Evolutionary conservation across 1,140 invertebrate genomes (phyloP), one percentile per base, ranked within the genome.

Genomic region (Euura saliciscinereae): DNA sequence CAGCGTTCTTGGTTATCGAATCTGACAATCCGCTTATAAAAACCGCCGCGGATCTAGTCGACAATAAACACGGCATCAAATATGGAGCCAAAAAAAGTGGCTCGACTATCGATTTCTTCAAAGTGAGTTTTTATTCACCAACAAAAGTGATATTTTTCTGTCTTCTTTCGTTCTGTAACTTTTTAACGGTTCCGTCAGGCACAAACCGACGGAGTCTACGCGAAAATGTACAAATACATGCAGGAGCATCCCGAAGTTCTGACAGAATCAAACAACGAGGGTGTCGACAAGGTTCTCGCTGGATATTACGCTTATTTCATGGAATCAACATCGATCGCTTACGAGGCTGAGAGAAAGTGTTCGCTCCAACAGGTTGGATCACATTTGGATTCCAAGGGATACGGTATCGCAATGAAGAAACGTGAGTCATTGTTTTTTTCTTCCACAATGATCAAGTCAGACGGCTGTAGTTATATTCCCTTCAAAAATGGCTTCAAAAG

Each of bases 1-100:
- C 98, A 71, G 97, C 98, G 68, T 98, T 99, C 85, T 88, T 99
- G 13, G 98, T 97, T 1, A 93, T 97, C n/a, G 96, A 97, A 85
- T 92, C 93, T 1, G 89, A 94, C 75, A 90, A 92, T 43, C 91
- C 92, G 11, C 91, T 94, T 1, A 98, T 99, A 70, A 91, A 94
- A 80, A 91, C 91, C 78, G 93, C 95, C 0, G 91, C 96, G 76
- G 96, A 98, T 77, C 88, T 99, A n/a, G 94, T 94, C 2, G 13
- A 59, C 0, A 79, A 80, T 74, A 94, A 93, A 85, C 91, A 88
- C 45, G 88, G 84, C 6, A 96, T 99, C 71, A 91, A 93, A 72
- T 99, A 98, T 85, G 97, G 97, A 10, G 93, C 94, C 4, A 94
- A 96, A 77, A 87, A 83, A 43, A 90, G 89, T 10, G 97, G 97